Conservation (phyloP, 2,113 vertebrate species). For the Prunella himalayana region DNA sequence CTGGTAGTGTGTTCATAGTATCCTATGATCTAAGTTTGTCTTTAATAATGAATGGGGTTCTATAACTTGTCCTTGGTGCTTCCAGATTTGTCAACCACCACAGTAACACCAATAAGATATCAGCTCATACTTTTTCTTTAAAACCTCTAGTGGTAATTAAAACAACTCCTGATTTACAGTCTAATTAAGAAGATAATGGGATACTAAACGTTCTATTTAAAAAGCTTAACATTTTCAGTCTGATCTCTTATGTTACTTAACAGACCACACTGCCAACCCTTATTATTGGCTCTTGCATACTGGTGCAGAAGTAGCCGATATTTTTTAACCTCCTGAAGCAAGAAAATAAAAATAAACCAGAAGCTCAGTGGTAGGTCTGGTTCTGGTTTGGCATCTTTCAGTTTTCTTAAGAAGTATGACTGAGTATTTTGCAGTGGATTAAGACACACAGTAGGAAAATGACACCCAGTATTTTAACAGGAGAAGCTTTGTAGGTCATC, state of each 20-base stretch:
- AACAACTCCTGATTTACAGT: not conserved
- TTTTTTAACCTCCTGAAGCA: not conserved
- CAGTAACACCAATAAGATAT: not conserved
- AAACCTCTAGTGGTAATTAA: not conserved
- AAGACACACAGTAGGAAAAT: not conserved
- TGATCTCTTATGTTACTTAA: not conserved
- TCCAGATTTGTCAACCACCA: not conserved
- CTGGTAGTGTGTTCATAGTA: not conserved
- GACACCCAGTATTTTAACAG: not conserved
- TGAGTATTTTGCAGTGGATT: not conserved
- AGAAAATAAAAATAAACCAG: not conserved
- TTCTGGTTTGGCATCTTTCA: not conserved
- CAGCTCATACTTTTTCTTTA: not conserved
- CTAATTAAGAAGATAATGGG: constrained; percentile 25
- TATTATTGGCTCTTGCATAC: not conserved
- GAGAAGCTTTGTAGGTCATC: not conserved
- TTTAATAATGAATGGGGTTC: not conserved
- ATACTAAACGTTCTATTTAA: constrained; percentile 23
- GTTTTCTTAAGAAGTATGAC: not conserved
- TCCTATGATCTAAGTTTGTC: not conserved
- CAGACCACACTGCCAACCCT: not conserved
- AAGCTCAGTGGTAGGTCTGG: not conserved
- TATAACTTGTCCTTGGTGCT: not conserved
- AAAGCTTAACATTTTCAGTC: not conserved
- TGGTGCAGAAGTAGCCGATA: not conserved